A percentile compares a stretch with the other conserved stretches of the same genome.
Conservation (phyloP, 2,797 vertebrate genomes). For the Corythornis leucogaster region DNA sequence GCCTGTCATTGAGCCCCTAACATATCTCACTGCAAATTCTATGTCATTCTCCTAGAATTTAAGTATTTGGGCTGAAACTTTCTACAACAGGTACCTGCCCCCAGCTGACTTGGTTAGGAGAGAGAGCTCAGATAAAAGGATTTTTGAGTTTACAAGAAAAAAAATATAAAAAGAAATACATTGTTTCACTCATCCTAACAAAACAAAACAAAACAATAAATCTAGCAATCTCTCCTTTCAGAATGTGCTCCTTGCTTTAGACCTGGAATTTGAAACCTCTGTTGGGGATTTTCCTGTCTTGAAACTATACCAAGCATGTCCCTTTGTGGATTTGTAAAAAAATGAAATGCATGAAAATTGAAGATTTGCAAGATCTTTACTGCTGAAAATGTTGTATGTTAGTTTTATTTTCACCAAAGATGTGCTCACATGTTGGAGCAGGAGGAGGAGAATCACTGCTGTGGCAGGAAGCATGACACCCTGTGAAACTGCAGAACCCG, state of each 20-base stretch:
- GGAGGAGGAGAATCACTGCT: too few relatives aligned
- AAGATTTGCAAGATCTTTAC: neutral
- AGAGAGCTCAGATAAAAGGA: neutral
- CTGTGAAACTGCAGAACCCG: neutral
- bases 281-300: neutral
- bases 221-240: neutral
- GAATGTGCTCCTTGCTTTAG: neutral
- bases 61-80: neutral
- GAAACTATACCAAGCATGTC: neutral
- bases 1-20: neutral
- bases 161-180: neutral
- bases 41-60: neutral
- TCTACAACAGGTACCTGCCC: neutral
- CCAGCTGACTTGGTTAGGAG: neutral
- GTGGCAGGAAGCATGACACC: fast-evolving
- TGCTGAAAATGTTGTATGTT: neutral
- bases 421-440: fast-evolving
- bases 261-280: neutral
- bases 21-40: neutral
- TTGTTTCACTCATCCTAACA: neutral
- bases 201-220: neutral
- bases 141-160: neutral
- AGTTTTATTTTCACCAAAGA: neutral
- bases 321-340: neutral
- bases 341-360: neutral